Conservation (phyloP, 2,797 vertebrate species). For the Falco concolor region DNA sequence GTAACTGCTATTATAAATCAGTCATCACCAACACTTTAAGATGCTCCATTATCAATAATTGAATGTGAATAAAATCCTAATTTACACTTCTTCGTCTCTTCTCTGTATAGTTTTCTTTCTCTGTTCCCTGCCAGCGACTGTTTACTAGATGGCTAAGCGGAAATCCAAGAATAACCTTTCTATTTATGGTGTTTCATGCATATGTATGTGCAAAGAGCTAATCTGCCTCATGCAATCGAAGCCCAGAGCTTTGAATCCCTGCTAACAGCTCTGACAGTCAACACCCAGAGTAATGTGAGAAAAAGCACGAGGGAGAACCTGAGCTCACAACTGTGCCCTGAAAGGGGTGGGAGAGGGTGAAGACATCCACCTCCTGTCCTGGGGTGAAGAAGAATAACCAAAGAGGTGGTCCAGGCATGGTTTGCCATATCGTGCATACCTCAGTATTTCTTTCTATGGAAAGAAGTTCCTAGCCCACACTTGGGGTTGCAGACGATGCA, state of each 20-base stretch:
- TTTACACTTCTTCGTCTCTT: background rate
- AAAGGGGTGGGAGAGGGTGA: background rate
- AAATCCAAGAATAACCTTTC: conserved; percentile 66
- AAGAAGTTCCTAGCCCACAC: background rate
- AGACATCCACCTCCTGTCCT: background rate
- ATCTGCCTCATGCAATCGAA: background rate
- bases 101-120: background rate
- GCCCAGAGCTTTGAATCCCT: conserved; percentile 18
- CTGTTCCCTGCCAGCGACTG: conserved; percentile 35
- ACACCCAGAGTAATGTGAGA: background rate
- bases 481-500: background rate
- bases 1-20: background rate
- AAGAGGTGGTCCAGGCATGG: background rate
- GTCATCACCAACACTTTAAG: background rate
- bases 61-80: conserved; percentile 21
- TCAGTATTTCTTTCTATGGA: background rate
- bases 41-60: background rate
- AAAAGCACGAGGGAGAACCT: background rate
- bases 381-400: background rate
- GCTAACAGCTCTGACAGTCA: background rate
- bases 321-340: background rate
- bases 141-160: conserved; percentile 59
- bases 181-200: conserved; percentile 61
- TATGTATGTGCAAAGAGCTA: conserved; percentile 52
- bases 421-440: background rate